Percentiles rank a stretch among this genome's conserved stretches.
phyloP scores from a whole-genome alignment of 2,888 invertebrate genomes.

The Apamea crenata region DNA sequence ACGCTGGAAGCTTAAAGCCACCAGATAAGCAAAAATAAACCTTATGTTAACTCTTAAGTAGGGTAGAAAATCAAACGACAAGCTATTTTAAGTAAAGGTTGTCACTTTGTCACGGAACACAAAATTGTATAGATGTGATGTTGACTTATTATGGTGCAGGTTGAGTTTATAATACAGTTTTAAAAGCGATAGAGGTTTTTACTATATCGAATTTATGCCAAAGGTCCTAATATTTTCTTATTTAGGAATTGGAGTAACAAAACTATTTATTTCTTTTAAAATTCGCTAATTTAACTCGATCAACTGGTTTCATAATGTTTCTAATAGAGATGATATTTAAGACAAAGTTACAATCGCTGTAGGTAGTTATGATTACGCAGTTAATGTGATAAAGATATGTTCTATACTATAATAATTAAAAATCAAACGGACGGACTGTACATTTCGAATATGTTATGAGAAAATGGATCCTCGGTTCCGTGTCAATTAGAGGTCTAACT shows the following conservation, averaged over 20 bases:
- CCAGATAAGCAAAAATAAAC: slow-evolving; percentile 90
- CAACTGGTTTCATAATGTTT: slow-evolving; percentile 27
- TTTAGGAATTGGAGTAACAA: slow-evolving; percentile 28
- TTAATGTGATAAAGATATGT: slow-evolving; percentile 75
- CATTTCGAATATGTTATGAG: slow-evolving; percentile 59
- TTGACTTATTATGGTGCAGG: slow-evolving; percentile 35
- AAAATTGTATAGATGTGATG: slow-evolving; percentile 5
- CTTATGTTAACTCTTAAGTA: slow-evolving; percentile 45
- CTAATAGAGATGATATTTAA: slow-evolving; percentile 4
- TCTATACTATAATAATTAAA: slow-evolving; percentile 53
- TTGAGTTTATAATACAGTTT: slow-evolving; percentile 40
- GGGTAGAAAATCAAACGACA: slow-evolving; percentile 56
- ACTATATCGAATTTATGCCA: slow-evolving; percentile 51
- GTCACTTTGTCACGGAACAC: slow-evolving; percentile 59
- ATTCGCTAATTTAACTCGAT: slow-evolving; percentile 23
- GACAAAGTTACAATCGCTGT: slow-evolving; percentile 64
- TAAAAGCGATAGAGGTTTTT: slow-evolving; percentile 27
- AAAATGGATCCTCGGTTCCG: slow-evolving; percentile 29
- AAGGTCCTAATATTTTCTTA: slow-evolving; percentile 49
- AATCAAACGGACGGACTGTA: slow-evolving; percentile 45
- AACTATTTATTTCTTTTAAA: slow-evolving; percentile 41
- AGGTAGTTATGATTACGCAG: slow-evolving; percentile 70
- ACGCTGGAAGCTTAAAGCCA: slow-evolving; percentile 95
- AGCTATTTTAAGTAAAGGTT: slow-evolving; percentile 60
- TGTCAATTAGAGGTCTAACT: slow-evolving; percentile 20